Conservation (phyloP, 1,140 invertebrate genomes). For the Tenebrio molitor region DNA sequence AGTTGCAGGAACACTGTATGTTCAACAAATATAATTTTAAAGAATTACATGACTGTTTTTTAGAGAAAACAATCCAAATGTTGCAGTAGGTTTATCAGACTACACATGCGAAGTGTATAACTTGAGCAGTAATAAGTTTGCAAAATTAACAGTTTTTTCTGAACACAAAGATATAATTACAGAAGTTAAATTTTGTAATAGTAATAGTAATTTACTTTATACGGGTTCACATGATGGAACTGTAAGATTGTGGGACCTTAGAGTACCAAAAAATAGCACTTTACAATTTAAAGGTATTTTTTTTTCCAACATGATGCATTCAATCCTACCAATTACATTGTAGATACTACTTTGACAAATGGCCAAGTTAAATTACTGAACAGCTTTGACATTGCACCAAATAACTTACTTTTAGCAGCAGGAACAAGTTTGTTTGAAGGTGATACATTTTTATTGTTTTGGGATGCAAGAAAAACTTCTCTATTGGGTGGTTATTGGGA, state of each 20-base stretch:
- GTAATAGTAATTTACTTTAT: slow-evolving; percentile 74
- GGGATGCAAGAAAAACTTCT: slow-evolving; percentile 79
- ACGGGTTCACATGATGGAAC: slow-evolving; percentile 72
- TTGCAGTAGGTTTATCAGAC: slow-evolving; percentile 54
- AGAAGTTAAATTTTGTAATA: slow-evolving; percentile 74
- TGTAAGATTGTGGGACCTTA: slow-evolving; percentile 77
- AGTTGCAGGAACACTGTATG: slow-evolving; percentile 57
- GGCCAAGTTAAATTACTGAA: slow-evolving; percentile 71
- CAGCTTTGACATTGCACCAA: slow-evolving; percentile 83
- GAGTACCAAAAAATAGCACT: slow-evolving; percentile 70
- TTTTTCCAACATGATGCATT: slow-evolving; percentile 16
- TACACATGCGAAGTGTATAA: slow-evolving; percentile 55
- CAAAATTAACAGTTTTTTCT: slow-evolving; percentile 62
- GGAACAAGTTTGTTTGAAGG: slow-evolving; percentile 81
- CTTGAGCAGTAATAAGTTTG: slow-evolving; percentile 59
- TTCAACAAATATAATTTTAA: slow-evolving; percentile 34
- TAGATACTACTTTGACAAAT: slow-evolving; percentile 60
- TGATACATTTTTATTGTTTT: slow-evolving; percentile 86
- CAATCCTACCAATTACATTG: slow-evolving; percentile 43
- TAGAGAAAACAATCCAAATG: slow-evolving; percentile 55
- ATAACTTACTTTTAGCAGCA: slow-evolving; percentile 80
- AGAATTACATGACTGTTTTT: slow-evolving; percentile 38
- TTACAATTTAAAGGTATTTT: slow-evolving; percentile 64
- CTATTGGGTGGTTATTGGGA: slow-evolving; percentile 89
- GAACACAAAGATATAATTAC: slow-evolving; percentile 69